These are phyloP conservation scores for Panulirus ornatus DNA, from an alignment of 1,140 invertebrate species.

Conservation along the genomic window DNA sequence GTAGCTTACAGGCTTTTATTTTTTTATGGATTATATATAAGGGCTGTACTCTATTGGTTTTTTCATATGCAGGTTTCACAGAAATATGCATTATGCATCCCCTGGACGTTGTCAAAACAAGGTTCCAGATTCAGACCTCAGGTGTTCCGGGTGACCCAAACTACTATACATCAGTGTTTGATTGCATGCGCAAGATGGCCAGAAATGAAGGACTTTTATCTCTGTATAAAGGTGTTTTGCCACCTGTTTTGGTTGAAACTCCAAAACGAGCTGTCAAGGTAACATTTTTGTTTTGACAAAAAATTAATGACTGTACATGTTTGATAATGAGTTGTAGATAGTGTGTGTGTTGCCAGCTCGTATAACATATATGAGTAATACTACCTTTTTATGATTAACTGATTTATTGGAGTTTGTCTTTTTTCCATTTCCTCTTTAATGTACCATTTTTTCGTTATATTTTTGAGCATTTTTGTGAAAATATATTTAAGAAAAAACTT, in stretches of 20 bases:
- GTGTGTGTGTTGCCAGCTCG: no score
- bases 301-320: no score
- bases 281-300: no score
- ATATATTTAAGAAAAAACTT: no score
- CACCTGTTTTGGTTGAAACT: constrained; percentile 95
- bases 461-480: no score
- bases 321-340: no score
- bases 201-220: constrained; percentile 87
- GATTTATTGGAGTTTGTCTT: no score
- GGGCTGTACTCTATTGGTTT: background rate
- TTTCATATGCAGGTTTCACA: constrained; percentile 84
- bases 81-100: constrained; percentile 98
- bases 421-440: no score
- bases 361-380: no score
- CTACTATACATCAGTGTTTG: constrained; percentile 88
- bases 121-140: constrained; percentile 88
- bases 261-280: constrained; percentile 95
- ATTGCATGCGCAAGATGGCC: constrained; percentile 94
- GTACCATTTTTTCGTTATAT: no score
- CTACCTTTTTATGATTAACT: no score
- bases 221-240: constrained; percentile 95
- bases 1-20: no score
- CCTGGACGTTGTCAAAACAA: constrained; percentile 93
- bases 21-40: background rate
- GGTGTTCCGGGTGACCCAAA: constrained; percentile 76